These are phyloP conservation scores for Iguana delicatissima DNA, from an alignment of 2,797 vertebrate genomes.

Conservation along the genomic window DNA sequence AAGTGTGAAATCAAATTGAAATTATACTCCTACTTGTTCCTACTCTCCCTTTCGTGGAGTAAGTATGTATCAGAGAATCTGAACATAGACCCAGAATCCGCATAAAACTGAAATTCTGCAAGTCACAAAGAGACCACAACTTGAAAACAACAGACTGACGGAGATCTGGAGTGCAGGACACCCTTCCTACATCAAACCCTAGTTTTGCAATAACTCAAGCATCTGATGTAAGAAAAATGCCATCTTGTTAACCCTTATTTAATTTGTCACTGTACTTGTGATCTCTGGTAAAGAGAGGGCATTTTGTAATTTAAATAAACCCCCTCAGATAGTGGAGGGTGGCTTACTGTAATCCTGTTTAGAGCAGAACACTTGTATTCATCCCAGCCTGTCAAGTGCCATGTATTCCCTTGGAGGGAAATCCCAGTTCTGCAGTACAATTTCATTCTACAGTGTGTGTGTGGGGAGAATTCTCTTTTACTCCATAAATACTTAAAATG, in stretches of 20 bases:
- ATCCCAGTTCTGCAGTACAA: conserved; percentile 8
- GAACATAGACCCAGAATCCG: too few species aligned
- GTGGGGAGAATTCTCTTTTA: conserved; percentile 25
- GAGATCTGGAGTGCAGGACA: neutral
- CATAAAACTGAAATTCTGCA: too few species aligned
- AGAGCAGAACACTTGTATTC: conserved; percentile 51
- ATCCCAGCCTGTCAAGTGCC: conserved; percentile 37
- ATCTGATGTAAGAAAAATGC: neutral
- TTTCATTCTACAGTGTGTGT: conserved; percentile 35
- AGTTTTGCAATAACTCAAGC: neutral
- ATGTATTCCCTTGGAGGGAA: conserved; percentile 46
- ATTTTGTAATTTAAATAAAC: conserved; percentile 15
- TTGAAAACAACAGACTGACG: neutral
- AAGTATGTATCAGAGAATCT: too few species aligned
- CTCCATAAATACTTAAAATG: conserved; percentile 46
- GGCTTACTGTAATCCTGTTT: conserved; percentile 56
- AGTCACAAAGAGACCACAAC: too few species aligned
- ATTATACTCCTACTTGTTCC: too few species aligned
- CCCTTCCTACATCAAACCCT: neutral
- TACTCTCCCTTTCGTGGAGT: too few species aligned
- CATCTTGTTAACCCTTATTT: neutral
- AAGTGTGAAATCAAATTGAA: too few species aligned
- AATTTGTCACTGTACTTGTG: neutral
- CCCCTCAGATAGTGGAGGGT: conserved; percentile 25
- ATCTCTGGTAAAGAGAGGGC: neutral